These are phyloP conservation scores for Dicyrtoma fusca DNA, from an alignment of 2,888 invertebrate species.

Conservation along the genomic window DNA sequence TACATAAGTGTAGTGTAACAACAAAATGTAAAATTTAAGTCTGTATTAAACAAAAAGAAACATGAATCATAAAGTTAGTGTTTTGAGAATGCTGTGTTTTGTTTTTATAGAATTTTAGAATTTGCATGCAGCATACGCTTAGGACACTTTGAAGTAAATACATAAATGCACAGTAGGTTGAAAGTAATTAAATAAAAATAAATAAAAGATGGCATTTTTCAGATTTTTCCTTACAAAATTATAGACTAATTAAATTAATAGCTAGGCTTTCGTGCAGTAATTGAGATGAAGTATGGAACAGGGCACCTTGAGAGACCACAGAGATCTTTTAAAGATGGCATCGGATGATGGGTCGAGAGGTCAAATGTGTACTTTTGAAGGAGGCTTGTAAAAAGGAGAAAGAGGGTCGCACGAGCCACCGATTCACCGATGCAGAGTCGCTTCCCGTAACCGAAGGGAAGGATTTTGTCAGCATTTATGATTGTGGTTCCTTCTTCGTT, in stretches of 20 bases:
- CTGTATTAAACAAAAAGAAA: no score
- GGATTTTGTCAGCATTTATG: slow-evolving; percentile 13
- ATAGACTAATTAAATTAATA: background rate
- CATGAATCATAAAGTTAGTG: no score
- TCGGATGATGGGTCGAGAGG: slow-evolving; percentile 6
- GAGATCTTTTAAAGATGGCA: slow-evolving; percentile 5
- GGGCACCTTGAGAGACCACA: slow-evolving; percentile 22
- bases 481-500: slow-evolving; percentile 11
- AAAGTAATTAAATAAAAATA: no score
- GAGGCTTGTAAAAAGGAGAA: slow-evolving; percentile 15
- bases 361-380: slow-evolving; percentile 16
- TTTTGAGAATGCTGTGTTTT: no score
- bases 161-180: no score
- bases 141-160: no score
- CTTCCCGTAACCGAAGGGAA: slow-evolving; percentile 27
- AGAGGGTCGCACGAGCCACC: background rate
- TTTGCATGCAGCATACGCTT: no score
- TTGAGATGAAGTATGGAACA: background rate
- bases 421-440: slow-evolving; percentile 15
- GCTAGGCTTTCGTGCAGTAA: background rate
- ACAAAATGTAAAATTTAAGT: no score
- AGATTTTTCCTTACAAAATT: no score
- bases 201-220: no score
- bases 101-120: no score
- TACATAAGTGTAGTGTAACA: no score